Evolutionary conservation across 2,113 vertebrate genomes (phyloP).

Genomic region (Parotia lawesii): DNA sequence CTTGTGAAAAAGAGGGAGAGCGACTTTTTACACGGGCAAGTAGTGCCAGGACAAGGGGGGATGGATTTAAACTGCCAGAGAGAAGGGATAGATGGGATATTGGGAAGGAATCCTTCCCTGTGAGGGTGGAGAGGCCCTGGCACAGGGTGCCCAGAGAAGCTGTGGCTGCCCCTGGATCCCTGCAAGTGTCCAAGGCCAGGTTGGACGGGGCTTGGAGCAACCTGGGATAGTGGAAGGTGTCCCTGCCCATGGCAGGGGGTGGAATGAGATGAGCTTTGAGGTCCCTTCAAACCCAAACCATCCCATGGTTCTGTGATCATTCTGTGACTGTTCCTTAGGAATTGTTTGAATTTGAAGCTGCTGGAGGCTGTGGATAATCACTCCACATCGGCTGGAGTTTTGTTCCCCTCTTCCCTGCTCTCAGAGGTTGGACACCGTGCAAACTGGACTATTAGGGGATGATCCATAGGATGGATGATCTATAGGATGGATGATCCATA

Average conservation of each 20-base stretch:
- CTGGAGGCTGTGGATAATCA: neutral
- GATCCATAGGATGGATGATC: too few relatives aligned
- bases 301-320: neutral
- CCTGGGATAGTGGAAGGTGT: accelerated
- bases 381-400: neutral
- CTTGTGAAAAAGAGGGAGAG: neutral
- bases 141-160: neutral
- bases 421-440: neutral
- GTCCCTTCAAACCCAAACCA: neutral
- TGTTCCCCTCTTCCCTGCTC: neutral
- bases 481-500: too few relatives aligned
- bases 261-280: accelerated
- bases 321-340: neutral
- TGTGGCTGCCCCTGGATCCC: neutral
- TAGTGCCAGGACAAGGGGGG: neutral
- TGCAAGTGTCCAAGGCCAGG: neutral
- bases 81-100: accelerated
- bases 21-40: neutral
- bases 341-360: neutral
- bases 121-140: neutral
- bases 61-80: neutral
- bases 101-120: neutral
- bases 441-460: neutral
- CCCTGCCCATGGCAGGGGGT: neutral
- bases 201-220: accelerated